Conservation (phyloP, 2,113 vertebrate genomes). For the Trogon melanurus region DNA sequence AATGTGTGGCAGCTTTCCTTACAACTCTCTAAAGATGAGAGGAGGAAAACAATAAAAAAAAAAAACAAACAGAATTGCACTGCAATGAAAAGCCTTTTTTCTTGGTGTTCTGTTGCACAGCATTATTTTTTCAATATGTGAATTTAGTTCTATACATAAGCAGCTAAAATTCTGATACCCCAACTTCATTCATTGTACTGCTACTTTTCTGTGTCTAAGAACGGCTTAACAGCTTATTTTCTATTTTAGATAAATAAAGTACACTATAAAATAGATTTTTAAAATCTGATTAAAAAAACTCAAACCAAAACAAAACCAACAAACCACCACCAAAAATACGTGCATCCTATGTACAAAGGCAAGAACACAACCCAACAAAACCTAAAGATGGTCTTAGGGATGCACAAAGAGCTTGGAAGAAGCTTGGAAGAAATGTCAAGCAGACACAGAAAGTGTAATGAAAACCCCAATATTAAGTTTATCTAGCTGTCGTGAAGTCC, state of each 20-base stretch:
- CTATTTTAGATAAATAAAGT: not conserved
- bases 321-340: not conserved
- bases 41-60: not conserved
- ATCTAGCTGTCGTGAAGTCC: not conserved
- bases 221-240: not conserved
- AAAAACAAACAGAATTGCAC: not conserved
- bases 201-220: not conserved
- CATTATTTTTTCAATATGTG: not conserved
- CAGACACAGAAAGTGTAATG: not conserved
- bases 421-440: not conserved
- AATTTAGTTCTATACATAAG: not conserved
- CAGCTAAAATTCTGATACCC: not conserved
- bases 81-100: not conserved
- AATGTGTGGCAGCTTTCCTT: not conserved
- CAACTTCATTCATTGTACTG: not conserved
- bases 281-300: not conserved
- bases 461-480: not conserved
- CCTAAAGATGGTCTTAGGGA: not conserved
- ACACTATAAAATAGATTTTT: not conserved
- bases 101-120: not conserved
- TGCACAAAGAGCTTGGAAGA: not conserved
- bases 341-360: not conserved
- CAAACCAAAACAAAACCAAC: not conserved
- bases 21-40: not conserved
- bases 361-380: not conserved